Evolutionary conservation across 2,888 invertebrate genomes (phyloP).

Genomic region (Homarus gammarus): DNA sequence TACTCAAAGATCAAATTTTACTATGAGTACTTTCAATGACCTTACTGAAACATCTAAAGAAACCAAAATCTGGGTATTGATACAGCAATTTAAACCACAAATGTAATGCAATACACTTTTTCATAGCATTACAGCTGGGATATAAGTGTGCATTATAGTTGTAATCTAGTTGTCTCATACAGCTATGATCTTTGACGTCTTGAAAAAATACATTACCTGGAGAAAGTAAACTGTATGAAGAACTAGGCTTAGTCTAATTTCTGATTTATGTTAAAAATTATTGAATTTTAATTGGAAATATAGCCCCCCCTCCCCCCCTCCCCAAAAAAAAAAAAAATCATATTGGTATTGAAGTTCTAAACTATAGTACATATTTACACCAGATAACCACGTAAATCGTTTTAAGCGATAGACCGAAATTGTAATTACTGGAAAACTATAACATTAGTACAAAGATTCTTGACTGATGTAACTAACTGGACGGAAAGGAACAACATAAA

Average conservation of each 20-base stretch:
- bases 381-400: neutral
- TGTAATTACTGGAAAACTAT: neutral
- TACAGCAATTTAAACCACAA: neutral
- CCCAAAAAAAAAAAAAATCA: slow-evolving; percentile 2
- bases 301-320: too few species aligned
- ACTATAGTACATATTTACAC: slow-evolving; percentile 59
- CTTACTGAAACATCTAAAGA: neutral
- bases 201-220: neutral
- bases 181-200: neutral
- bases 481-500: slow-evolving; percentile 64
- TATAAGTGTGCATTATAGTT: neutral
- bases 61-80: neutral
- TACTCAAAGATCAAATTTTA: neutral
- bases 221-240: neutral
- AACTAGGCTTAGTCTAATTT: neutral
- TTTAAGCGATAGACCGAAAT: neutral
- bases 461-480: slow-evolving; percentile 40
- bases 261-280: neutral
- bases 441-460: slow-evolving; percentile 20
- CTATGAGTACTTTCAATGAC: neutral
- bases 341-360: slow-evolving; percentile 10
- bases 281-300: neutral
- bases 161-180: neutral
- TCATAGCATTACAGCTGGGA: neutral
- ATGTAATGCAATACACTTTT: neutral